phyloP scores from a whole-genome alignment of 37 sponge, comb jelly and placozoan species.

The Geodia barretti region DNA sequence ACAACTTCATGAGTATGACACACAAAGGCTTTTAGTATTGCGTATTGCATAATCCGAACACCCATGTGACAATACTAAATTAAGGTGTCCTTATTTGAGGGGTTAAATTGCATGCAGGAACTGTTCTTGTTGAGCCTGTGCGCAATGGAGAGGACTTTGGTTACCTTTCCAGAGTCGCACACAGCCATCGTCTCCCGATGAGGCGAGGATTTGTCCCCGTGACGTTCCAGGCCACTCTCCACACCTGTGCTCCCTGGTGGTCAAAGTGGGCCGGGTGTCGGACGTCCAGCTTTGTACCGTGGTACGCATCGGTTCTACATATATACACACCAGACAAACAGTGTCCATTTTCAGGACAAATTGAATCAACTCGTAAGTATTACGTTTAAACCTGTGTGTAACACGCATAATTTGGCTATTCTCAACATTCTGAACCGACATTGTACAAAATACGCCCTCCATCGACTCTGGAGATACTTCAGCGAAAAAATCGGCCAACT shows the following conservation, averaged over 20 bases:
- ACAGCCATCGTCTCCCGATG: constrained; percentile 95
- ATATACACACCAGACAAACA: too few species aligned
- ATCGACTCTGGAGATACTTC: too few species aligned
- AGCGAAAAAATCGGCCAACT: too few species aligned
- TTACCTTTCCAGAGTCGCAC: constrained; percentile 92
- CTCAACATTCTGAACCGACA: not conserved
- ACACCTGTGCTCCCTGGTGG: constrained; percentile 80
- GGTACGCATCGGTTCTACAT: constrained; percentile 58
- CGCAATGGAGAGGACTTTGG: too few species aligned
- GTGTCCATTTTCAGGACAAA: too few species aligned
- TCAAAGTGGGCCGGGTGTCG: constrained; percentile 88
- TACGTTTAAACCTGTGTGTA: too few species aligned
- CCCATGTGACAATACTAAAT: not conserved
- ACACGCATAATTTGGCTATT: not conserved
- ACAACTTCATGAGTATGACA: too few species aligned
- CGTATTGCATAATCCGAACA: not conserved
- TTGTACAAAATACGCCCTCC: not conserved
- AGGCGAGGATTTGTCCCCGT: constrained; percentile 91
- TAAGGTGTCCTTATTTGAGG: too few species aligned
- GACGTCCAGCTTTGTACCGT: constrained; percentile 76
- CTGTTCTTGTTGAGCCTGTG: too few species aligned
- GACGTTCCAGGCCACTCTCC: constrained; percentile 96
- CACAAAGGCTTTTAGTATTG: not conserved
- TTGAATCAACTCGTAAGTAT: too few species aligned
- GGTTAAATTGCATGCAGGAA: too few species aligned